These are phyloP conservation scores for Oenanthe oenanthe DNA, from an alignment of 2,113 vertebrate species.

Conservation along the genomic window DNA sequence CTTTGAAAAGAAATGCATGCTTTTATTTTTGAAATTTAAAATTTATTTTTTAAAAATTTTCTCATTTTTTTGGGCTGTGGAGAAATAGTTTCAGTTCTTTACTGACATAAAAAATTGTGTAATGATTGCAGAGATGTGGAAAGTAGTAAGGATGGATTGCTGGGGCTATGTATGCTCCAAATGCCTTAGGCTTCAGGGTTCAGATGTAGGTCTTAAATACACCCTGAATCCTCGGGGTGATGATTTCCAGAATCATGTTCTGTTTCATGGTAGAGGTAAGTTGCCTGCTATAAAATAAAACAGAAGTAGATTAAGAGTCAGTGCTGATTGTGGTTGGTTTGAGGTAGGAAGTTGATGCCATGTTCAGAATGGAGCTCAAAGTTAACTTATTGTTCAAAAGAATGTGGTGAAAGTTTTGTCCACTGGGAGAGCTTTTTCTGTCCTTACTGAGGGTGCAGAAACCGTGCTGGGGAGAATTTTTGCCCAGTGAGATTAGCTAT, in stretches of 20 bases:
- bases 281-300: not conserved
- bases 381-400: not conserved
- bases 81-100: not conserved
- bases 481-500: not conserved
- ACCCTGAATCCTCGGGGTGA: not conserved
- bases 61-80: not conserved
- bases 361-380: not conserved
- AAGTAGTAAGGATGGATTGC: not conserved
- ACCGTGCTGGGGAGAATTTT: not conserved
- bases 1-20: not conserved
- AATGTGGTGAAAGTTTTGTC: not conserved
- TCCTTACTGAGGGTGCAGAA: not conserved
- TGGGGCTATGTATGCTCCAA: not conserved
- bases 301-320: not conserved
- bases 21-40: not conserved
- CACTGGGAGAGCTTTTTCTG: not conserved
- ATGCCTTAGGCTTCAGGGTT: not conserved
- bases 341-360: not conserved
- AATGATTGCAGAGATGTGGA: not conserved
- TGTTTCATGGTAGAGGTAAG: not conserved
- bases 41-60: not conserved
- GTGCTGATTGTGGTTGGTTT: not conserved
- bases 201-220: not conserved
- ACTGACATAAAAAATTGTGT: not conserved
- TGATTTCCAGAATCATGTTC: not conserved